Base-by-base conservation (phyloP, 2,113 vertebrate species). In the Salvelinus alpinus region DNA sequence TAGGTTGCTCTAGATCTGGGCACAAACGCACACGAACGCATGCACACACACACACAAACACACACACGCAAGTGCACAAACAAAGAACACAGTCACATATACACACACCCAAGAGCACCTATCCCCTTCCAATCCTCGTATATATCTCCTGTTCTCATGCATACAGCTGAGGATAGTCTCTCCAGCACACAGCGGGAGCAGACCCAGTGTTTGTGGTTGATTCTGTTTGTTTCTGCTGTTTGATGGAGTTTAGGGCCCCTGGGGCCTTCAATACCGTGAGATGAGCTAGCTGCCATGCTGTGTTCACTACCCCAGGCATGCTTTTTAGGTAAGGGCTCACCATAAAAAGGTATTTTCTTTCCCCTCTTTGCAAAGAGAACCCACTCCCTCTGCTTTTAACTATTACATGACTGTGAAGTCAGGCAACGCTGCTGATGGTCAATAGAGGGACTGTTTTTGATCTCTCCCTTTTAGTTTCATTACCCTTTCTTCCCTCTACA, bases 211-310 rank as follows among this genome's bases (percentile, higher is more conserved):
- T 74, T 80, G 69, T 67, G 72, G 70, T 75, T 78, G 78, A 83
- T 85, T 82, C 76, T 88, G 86, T 90, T 87, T 91, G 86, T 88
- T 86, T 84, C 82, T 82, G 14, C 67, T 71, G 77, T 84, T 86
- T 85, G 85, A 88, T 88, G 80, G 79, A 86, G 85, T 78, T 69
- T 64, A 71, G 51, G 62, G 54, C 87, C 88, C 81, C 81, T 9
- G 22, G 77, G 82, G 85, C 44, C 51, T 77, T 64, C 57, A 79
- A 76, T 80, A 79, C 64, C 81, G 80, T 75, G 76, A 83, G 82
- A 75, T 67, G 65, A 54, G 12, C 29, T 5, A 18, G 29, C 20
- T 81, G 70, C 71, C 78, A 69, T 75, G 76, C 64, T 79, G 82
- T 76, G 84, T 77, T 82, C 78, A 82, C 1, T 18, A 86, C 82